Evolutionary conservation across 30 jellyfish, hydroid and myxozoan species (phyloP).

Genomic region (Pelagia noctiluca): DNA sequence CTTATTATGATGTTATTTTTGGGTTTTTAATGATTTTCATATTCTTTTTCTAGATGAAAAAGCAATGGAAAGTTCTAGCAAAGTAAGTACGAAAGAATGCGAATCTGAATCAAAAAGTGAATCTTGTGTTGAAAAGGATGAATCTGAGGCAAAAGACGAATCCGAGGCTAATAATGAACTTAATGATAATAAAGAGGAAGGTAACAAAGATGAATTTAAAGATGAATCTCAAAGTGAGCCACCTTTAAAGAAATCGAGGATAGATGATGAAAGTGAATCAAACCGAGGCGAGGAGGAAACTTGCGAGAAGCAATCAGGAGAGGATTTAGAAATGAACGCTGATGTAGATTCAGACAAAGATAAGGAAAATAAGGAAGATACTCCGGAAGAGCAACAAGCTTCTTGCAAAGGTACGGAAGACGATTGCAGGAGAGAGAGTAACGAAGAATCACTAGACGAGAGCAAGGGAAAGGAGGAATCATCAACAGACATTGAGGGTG

Average conservation of each 20-base stretch:
- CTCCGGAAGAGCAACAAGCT: not conserved
- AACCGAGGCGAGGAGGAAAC: not conserved
- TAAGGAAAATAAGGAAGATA: constrained; percentile 1
- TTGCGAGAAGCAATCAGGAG: not conserved
- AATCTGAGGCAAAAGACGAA: not conserved
- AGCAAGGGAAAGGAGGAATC: not conserved
- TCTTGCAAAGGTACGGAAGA: not conserved
- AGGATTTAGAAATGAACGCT: not conserved
- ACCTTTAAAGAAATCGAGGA: constrained; percentile 1
- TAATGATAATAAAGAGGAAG: not conserved
- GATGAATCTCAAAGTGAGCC: not conserved
- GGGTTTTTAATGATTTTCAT: too few species aligned
- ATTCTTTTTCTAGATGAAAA: not conserved
- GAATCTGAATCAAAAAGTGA: too few species aligned
- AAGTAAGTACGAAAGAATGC: not conserved
- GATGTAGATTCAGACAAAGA: not conserved
- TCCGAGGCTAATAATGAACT: not conserved
- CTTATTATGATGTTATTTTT: constrained; percentile 2
- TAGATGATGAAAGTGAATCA: not conserved
- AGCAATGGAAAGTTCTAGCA: not conserved
- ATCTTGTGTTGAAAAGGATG: not conserved
- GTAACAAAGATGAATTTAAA: not conserved
- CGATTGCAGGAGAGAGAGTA: not conserved
- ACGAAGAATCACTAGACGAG: not conserved
- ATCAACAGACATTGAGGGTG: not conserved